Conservation (phyloP, 2,113 vertebrate species). For the Zosterops japonicus region DNA sequence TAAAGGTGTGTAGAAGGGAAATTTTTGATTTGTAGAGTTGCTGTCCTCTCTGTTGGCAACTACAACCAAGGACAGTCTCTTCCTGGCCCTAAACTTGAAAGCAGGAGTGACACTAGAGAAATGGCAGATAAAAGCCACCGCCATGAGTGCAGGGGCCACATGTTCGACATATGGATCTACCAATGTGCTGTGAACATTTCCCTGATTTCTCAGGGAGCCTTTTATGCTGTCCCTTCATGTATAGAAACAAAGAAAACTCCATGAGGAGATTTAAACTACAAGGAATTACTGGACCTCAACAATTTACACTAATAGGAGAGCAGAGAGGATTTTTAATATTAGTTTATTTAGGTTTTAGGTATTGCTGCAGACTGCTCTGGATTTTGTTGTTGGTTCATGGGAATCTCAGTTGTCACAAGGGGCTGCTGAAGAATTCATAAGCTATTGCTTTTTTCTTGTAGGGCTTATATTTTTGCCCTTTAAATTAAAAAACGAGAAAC, state of each 20-base stretch:
- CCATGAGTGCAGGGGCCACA: not conserved
- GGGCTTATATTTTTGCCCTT: not conserved
- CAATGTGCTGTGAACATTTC: not conserved
- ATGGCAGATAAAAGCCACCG: not conserved
- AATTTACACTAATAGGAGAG: not conserved
- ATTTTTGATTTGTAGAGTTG: not conserved
- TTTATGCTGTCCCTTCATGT: not conserved
- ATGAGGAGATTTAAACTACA: not conserved
- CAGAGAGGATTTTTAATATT: not conserved
- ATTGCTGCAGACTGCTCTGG: not conserved
- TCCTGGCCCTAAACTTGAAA: fast-evolving
- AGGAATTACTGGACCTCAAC: not conserved
- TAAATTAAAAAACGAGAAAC: not conserved
- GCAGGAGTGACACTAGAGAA: not conserved
- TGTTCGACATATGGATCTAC: not conserved
- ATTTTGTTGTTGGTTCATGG: not conserved
- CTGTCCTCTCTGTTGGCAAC: not conserved
- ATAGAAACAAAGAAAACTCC: not conserved
- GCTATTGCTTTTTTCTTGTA: not conserved
- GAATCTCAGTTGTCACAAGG: not conserved
- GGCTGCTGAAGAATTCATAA: not conserved
- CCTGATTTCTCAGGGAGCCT: not conserved
- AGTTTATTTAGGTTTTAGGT: not conserved
- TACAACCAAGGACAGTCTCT: not conserved
- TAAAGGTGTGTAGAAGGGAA: not conserved